A percentile compares a stretch with the other conserved stretches of the same genome.
phyloP scores from a whole-genome alignment of 2,888 invertebrate species.

The Scotopteryx bipunctaria region DNA sequence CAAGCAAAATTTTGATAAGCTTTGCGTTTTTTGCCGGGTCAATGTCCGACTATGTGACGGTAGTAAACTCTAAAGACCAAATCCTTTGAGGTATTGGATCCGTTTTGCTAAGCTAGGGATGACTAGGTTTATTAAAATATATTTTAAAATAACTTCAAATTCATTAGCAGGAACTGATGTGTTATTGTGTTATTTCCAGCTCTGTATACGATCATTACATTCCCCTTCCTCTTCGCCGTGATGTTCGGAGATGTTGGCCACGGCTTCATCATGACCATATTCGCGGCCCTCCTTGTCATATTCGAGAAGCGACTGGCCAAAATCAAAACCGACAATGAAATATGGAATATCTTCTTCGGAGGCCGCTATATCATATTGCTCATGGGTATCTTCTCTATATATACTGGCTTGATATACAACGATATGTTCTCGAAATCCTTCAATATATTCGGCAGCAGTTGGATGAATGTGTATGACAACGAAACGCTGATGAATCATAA shows the following conservation, averaged over 20 bases:
- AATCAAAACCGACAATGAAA: conserved; percentile 83
- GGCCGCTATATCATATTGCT: conserved; percentile 89
- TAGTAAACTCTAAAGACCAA: too few species aligned
- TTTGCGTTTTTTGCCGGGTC: too few species aligned
- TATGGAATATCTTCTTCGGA: conserved; percentile 88
- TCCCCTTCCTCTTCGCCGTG: conserved; percentile 90
- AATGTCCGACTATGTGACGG: too few species aligned
- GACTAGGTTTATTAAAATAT: too few species aligned
- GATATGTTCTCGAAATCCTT: conserved; percentile 88
- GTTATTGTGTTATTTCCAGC: conserved; percentile 73
- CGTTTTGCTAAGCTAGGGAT: too few species aligned
- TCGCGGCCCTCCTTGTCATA: conserved; percentile 85
- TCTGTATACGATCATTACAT: conserved; percentile 88
- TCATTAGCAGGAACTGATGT: too few species aligned
- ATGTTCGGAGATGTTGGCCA: conserved; percentile 92
- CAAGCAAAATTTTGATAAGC: too few species aligned
- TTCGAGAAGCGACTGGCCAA: conserved; percentile 84
- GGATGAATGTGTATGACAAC: conserved; percentile 75
- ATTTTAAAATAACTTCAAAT: too few species aligned
- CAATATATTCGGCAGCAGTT: conserved; percentile 87
- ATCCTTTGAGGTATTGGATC: too few species aligned
- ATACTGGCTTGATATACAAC: conserved; percentile 89
- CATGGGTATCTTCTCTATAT: conserved; percentile 89
- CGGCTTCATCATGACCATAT: conserved; percentile 86
- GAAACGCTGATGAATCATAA: conserved; percentile 52